Percentiles rank a stretch among this genome's conserved stretches.
phyloP scores from a whole-genome alignment of 2,888 invertebrate genomes.

The Seira musarum region DNA sequence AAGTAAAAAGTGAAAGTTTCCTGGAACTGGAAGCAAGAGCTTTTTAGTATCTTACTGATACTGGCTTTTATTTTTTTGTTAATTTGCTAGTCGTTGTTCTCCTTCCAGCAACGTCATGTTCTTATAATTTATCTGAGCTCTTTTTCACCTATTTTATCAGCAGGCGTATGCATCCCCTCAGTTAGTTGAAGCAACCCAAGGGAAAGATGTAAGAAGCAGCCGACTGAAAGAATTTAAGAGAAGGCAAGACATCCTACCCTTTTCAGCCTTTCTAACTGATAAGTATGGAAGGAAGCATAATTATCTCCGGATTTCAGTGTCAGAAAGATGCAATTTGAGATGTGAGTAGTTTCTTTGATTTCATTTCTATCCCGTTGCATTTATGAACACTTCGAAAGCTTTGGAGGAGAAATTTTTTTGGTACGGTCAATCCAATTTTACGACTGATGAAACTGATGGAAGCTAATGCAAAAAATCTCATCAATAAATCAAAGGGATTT shows the following conservation, averaged over 20 bases:
- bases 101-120: not conserved
- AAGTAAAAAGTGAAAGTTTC: not conserved
- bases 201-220: not conserved
- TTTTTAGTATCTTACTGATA: not conserved
- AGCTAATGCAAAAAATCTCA: no score
- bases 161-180: conserved; percentile 34
- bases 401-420: no score
- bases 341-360: conserved; percentile 79
- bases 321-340: conserved; percentile 96
- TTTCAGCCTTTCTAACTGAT: conserved; percentile 79
- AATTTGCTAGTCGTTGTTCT: not conserved
- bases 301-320: conserved; percentile 95
- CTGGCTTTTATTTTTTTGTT: not conserved
- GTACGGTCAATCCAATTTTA: no score
- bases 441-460: no score
- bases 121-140: not conserved
- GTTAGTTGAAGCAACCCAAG: not conserved
- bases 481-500: no score
- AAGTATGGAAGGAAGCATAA: conserved; percentile 90
- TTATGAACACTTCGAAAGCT: no score
- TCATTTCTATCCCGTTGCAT: no score
- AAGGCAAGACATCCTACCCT: conserved; percentile 64
- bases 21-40: not conserved
- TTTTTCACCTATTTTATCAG: conserved; percentile 9
- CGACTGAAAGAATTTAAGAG: conserved; percentile 41